Evolutionary conservation across 2,113 vertebrate species (phyloP), one percentile per base, ranked within the genome.

Genomic region (Cynocephalus volans): DNA sequence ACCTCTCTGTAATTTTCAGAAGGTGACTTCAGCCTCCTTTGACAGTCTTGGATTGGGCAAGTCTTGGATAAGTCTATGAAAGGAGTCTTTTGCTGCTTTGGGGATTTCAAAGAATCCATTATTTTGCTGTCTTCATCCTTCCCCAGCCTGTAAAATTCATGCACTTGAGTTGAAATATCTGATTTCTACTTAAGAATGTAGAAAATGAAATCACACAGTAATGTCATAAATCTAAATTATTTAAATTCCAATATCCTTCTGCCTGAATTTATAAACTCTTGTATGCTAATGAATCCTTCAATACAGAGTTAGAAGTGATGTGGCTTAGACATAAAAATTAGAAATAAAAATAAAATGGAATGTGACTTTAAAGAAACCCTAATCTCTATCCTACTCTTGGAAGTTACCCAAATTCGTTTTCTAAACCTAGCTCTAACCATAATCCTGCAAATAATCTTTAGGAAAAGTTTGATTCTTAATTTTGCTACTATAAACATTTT

Each of bases 241-340:
- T 93, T 93, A 96, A 89, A 72, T 93, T 4, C 33, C 88, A 52
- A 62, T 93, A 62, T 93, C n/a, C 7, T 90, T 97, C 92, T 31
- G 24, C 4, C 0, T 73, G 60, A 96, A 60, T 96, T 93, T 96
- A 18, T 67, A 72, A 64, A 95, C 18, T 69, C 26, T 56, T 75
- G 9, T 23, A 28, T 76, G 48, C 36, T 52, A 23, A 9, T 50
- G 41, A 95, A 86, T 33, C 41, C 18, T 64, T 96, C 76, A 79
- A 65, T 84, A 81, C 4, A 88, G 52, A 24, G 2, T 62, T 94
- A 72, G 56, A 95, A 95, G 89, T 85, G 23, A 88, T 75, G 54
- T 72, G 41, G 56, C 24, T 90, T 76, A 85, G 62, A 45, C 41
- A 65, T 72, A 92, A 91, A 89, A 93, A 50, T 76, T 45, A 76